Evolutionary conservation across 2,888 invertebrate species (phyloP).

Genomic region (Drosophila kokeensis): DNA sequence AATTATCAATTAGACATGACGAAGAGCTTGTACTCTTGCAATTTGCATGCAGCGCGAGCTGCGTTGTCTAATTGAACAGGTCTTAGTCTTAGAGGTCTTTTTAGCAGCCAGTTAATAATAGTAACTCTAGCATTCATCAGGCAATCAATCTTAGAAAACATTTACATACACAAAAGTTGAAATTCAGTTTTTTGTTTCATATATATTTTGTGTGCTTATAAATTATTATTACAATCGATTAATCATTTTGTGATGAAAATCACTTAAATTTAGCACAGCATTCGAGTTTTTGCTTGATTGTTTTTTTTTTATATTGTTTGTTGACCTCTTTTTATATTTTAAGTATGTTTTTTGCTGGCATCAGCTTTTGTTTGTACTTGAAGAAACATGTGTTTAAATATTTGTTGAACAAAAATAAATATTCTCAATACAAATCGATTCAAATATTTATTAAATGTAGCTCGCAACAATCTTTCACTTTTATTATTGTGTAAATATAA

Average conservation of each 20-base stretch:
- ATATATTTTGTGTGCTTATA: neutral
- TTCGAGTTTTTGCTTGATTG: neutral
- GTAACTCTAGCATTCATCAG: neutral
- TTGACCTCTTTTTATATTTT: neutral
- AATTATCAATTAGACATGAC: conserved; percentile 7
- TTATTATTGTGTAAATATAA: neutral
- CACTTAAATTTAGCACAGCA: neutral
- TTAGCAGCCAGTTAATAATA: neutral
- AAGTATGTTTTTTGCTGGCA: neutral
- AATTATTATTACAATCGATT: neutral
- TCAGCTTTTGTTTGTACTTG: neutral
- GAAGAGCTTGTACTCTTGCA: neutral
- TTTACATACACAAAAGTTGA: neutral
- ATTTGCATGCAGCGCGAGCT: neutral
- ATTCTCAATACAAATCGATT: neutral
- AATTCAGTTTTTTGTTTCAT: neutral
- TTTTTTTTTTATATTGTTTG: neutral
- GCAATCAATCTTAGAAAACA: neutral
- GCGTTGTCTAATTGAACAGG: neutral
- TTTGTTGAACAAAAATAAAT: neutral
- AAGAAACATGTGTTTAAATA: neutral
- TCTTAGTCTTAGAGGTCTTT: neutral
- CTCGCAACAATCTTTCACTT: neutral
- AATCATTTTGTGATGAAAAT: neutral
- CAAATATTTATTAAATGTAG: neutral